Evolutionary conservation across 2,888 invertebrate species (phyloP), one percentile per base, ranked within the genome.

Genomic region (Tetheella fluctuosa): DNA sequence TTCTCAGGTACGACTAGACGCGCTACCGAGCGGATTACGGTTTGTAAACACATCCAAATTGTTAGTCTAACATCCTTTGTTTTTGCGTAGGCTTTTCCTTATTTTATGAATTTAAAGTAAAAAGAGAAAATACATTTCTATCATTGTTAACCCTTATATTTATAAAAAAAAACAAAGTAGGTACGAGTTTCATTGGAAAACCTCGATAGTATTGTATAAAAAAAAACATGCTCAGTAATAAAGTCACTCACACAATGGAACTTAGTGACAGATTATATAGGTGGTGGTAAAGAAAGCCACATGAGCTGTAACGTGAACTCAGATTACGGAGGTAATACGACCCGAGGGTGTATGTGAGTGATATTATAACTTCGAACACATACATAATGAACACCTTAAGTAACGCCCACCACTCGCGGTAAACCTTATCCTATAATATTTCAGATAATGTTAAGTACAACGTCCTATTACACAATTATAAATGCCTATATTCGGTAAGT

Each of bases 401-500:
- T 63, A 65, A 65, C 64, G 58, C 48, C 57, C 59, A 28, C 53
- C 52, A 53, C 53, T 61, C 58, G 53, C 48, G 52, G 58, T 61
- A 63, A 56, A 63, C 57, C 64, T 59, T 34, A 54, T 59, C 65
- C 65, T 63, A 65, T 65, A n/a, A 68, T 64, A 66, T 64, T 64
- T 69, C 64, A 63, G 58, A 65, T 34, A 20, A 23, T 34, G 13
- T 13, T 34, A 34, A 48, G 48, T 20, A 20, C 17, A 34, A 34
- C 37, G 15, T 55, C 10, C 34, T 23, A 23, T 55, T 23, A 34
- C n/a, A n/a, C n/a, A 39, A 55, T 55, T 34, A 23, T 37, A 37
- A 55, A 37, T 34, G 34, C 34, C 20, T 54, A 61, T 71, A 66
- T 67, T 74, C 69, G 60, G 71, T 74, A 79, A 77, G 74, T 79